Conservation (phyloP, 2,797 vertebrate species). For the Melanotaenia nigrans region DNA sequence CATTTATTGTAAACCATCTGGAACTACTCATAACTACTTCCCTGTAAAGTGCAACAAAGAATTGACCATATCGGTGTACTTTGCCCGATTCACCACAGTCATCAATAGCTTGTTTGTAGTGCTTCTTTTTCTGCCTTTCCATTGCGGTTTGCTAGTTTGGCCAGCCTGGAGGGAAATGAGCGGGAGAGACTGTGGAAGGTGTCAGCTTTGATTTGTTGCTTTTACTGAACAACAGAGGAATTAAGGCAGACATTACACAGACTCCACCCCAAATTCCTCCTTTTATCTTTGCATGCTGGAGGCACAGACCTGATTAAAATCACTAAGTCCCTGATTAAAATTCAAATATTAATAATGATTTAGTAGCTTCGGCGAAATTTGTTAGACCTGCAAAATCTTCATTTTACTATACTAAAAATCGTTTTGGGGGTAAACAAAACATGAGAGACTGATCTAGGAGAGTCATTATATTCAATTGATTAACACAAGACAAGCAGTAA, state of each 20-base stretch:
- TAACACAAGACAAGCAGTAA: not conserved
- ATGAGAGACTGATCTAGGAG: not conserved
- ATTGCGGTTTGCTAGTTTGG: constrained; percentile 45
- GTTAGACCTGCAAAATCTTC: not conserved
- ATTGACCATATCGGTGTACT: constrained; percentile 31
- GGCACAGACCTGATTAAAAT: constrained; percentile 1
- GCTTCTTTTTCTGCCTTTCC: constrained; percentile 38
- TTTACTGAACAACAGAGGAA: constrained; percentile 57
- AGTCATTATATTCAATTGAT: not conserved
- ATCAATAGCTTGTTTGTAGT: constrained; percentile 51
- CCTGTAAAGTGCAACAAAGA: constrained; percentile 39
- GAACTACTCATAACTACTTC: constrained; percentile 13
- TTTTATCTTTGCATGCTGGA: constrained; percentile 19
- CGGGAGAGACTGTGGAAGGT: constrained; percentile 29
- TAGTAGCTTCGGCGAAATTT: not conserved
- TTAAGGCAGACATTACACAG: constrained; percentile 49
- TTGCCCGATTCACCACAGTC: constrained; percentile 29
- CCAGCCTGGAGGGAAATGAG: constrained; percentile 61
- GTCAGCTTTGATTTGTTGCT: constrained; percentile 63
- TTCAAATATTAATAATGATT: not conserved
- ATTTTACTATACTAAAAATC: not conserved
- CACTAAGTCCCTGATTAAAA: not conserved
- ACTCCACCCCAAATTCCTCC: constrained; percentile 21
- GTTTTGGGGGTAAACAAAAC: not conserved
- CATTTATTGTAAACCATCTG: not conserved